Conservation (phyloP, 2,797 vertebrate species). For the Melanotaenia pygmaea region DNA sequence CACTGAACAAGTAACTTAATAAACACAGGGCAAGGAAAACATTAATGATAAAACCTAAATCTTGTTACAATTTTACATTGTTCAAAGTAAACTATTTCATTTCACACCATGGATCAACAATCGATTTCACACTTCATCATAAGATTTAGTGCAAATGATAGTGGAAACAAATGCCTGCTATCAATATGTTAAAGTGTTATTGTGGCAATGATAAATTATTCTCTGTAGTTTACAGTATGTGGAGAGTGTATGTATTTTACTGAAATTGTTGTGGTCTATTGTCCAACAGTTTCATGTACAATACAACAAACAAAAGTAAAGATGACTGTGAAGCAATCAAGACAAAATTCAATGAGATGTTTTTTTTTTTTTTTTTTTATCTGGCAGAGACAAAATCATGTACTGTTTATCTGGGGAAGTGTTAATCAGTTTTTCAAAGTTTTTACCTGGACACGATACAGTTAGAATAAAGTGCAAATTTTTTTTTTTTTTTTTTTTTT, state of each 20-base stretch:
- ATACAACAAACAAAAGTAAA: no score
- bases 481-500: accelerated
- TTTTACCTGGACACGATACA: no score
- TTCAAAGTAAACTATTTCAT: not conserved
- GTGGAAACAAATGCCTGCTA: not conserved
- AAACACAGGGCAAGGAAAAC: no score
- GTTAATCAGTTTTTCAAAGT: not conserved
- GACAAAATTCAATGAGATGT: no score
- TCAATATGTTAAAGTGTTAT: not conserved
- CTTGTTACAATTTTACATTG: not conserved
- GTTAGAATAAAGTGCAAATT: not conserved
- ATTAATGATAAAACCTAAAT: not conserved
- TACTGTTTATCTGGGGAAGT: not conserved
- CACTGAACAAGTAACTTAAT: not conserved
- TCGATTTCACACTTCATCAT: not conserved
- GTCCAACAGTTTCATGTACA: not conserved
- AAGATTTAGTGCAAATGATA: not conserved
- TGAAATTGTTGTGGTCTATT: not conserved
- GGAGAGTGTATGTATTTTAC: not conserved
- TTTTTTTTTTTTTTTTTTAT: no score
- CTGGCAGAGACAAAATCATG: not conserved
- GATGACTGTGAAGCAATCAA: no score
- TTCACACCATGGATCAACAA: not conserved
- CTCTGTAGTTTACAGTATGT: not conserved
- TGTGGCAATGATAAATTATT: not conserved